Evolutionary conservation across 2,888 invertebrate genomes (phyloP).

Genomic region (Nephrocerus scutellatus): DNA sequence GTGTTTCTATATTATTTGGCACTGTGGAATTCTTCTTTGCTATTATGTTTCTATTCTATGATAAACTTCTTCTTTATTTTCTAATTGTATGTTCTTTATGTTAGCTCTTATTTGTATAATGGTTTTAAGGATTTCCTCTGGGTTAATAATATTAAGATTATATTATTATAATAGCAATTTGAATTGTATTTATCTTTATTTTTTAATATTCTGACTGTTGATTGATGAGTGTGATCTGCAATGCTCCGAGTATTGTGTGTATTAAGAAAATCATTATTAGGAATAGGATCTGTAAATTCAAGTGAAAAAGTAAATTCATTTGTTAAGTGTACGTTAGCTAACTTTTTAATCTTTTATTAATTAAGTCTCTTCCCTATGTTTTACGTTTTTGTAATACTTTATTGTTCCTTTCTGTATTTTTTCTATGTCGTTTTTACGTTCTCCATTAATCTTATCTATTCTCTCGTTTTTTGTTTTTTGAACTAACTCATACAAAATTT

Average conservation of each 20-base stretch:
- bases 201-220: conserved; percentile 12
- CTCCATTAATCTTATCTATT: conserved; percentile 13
- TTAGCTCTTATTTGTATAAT: conserved; percentile 9
- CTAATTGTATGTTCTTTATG: conserved; percentile 12
- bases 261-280: conserved; percentile 9
- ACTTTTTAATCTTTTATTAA: conserved; percentile 15
- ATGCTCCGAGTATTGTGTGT: conserved; percentile 9
- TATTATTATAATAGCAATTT: conserved; percentile 12
- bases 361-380: conserved; percentile 16
- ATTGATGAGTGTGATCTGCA: conserved; percentile 11
- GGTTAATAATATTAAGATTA: conserved; percentile 17
- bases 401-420: conserved; percentile 12
- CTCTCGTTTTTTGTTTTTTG: conserved; percentile 9
- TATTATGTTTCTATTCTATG: conserved; percentile 14
- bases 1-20: conserved; percentile 8
- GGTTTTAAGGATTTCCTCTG: conserved; percentile 12
- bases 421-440: conserved; percentile 13
- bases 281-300: conserved; percentile 14
- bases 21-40: conserved; percentile 16
- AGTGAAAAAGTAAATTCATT: conserved; percentile 17
- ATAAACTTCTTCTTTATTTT: conserved; percentile 7
- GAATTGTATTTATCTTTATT: conserved; percentile 10
- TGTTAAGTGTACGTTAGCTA: conserved; percentile 12
- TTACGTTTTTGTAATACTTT: conserved; percentile 14
- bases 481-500: conserved; percentile 1